phyloP scores from a whole-genome alignment of 1,140 invertebrate species.

The Atta cephalotes region DNA sequence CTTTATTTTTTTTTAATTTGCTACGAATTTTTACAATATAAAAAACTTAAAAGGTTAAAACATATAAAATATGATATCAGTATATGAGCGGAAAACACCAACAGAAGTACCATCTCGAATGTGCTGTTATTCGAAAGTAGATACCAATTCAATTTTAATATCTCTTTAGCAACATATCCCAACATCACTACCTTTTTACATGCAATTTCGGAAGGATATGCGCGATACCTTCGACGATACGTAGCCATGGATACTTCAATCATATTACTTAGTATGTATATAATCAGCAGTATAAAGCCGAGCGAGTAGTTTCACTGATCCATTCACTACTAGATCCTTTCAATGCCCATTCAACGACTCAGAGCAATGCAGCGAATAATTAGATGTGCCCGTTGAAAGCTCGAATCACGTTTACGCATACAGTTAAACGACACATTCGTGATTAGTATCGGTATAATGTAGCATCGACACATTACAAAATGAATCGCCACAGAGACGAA shows the following conservation, averaged over 20 bases:
- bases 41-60: neutral
- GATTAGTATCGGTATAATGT: conserved; percentile 52
- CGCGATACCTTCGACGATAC: neutral
- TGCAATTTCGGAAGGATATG: neutral
- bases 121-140: neutral
- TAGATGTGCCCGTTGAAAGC: conserved; percentile 28
- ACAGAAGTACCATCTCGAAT: neutral
- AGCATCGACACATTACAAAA: conserved; percentile 48
- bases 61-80: neutral
- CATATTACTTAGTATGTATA: neutral
- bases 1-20: neutral
- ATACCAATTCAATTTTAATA: neutral
- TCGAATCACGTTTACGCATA: neutral
- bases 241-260: neutral
- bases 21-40: neutral
- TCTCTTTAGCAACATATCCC: neutral
- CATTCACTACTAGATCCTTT: neutral
- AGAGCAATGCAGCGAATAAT: conserved; percentile 15
- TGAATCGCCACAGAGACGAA: conserved; percentile 54
- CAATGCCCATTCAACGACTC: conserved; percentile 9
- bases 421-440: conserved; percentile 22
- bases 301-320: neutral
- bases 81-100: neutral
- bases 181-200: neutral
- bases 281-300: neutral